Evolutionary conservation across 2,888 invertebrate genomes (phyloP), one percentile per base, ranked within the genome.

Genomic region (Tuta absoluta): DNA sequence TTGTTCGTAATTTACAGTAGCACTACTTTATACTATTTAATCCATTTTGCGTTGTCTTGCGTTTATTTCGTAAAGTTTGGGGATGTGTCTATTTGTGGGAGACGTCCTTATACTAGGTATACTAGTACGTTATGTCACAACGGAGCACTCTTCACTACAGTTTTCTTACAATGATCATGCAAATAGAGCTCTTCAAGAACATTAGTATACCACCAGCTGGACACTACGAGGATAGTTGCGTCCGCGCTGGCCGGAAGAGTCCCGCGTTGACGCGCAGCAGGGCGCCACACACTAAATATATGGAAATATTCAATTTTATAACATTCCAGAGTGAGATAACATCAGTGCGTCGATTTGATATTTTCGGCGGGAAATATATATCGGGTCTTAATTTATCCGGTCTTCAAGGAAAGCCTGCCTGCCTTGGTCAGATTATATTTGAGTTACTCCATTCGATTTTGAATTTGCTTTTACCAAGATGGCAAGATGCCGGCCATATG

Each of bases 301-400:
- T 85, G 85, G 84, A 89, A 90, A 89, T 91, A 91, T 91, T 91
- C 87, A 91, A 90, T 89, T 91, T 90, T 89, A 89, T 87, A 88
- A 88, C 86, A 87, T 89, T 90, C 83, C 85, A 75, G 75, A 76
- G 78, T 33, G 10, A 85, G 91, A 91, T 91, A 91, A 85, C 87
- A 90, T 91, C 90, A 85, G 80, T 78, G 74, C 69, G 91, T 88
- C 90, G 90, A 90, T 87, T 89, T 89, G 89, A 90, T 89, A 87
- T 89, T 91, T 90, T 90, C 87, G 89, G 89, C 88, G 87, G 86
- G 28, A 56, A 56, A 28, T 28, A 33, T 56, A 56, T 56, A 56
- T n/a, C 28, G 24, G 56, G 56, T 28, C 56, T 56, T 56, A 5
- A n/a, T 5, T 3, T 0, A 56, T 51, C 2, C 7, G 10, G 4